Conservation (phyloP, 2,797 vertebrate genomes). For the Hyperoplus lanceolatus region DNA sequence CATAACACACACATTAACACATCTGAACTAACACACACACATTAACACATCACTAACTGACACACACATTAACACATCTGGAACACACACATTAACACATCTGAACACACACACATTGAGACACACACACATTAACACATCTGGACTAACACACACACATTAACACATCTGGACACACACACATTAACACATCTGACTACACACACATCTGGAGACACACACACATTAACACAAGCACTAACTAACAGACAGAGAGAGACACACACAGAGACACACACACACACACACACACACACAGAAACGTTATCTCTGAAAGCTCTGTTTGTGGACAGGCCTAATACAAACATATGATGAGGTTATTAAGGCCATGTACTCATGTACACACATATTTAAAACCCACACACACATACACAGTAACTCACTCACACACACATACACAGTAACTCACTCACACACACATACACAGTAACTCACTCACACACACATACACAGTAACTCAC, state of each 20-base stretch:
- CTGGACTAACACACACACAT: neutral
- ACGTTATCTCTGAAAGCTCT: neutral
- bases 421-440: neutral
- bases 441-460: too few species aligned
- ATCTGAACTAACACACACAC: neutral
- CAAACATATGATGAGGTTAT: neutral
- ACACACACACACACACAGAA: too few species aligned
- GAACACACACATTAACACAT: neutral
- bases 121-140: neutral
- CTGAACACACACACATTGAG: too few species aligned
- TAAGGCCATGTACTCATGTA: neutral
- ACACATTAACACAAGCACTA: neutral
- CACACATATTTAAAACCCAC: neutral
- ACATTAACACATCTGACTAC: neutral
- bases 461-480: neutral
- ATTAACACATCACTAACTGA: neutral
- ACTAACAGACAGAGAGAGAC: too few species aligned
- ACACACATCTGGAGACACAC: rapidly evolving
- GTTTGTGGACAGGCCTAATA: neutral
- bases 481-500: neutral
- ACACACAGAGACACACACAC: too few species aligned
- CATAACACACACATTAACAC: neutral
- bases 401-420: neutral
- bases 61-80: too few species aligned
- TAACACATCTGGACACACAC: neutral